These are phyloP conservation scores for Falco cherrug DNA, from an alignment of 2,797 vertebrate genomes.

Conservation along the genomic window DNA sequence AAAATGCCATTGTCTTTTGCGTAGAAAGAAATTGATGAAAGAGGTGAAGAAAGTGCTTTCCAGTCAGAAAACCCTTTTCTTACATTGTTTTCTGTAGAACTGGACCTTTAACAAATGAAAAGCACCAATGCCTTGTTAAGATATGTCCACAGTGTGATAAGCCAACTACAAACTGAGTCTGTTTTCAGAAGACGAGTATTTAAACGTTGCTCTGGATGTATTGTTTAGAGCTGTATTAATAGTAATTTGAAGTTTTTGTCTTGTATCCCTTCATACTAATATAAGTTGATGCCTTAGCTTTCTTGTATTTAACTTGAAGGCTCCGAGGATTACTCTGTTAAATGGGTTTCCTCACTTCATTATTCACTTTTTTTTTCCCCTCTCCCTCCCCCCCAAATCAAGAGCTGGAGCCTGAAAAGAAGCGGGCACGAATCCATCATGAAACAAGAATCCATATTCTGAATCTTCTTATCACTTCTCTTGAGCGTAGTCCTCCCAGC, in stretches of 20 bases:
- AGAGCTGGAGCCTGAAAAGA: conserved; percentile 86
- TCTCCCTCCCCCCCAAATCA: not conserved
- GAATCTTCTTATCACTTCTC: conserved; percentile 94
- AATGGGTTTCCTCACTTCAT: not conserved
- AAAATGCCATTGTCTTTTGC: not conserved
- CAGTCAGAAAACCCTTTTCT: not conserved
- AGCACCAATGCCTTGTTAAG: not conserved
- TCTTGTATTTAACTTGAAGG: not conserved
- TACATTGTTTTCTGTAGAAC: not conserved
- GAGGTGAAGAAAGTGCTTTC: not conserved
- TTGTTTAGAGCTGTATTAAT: not conserved
- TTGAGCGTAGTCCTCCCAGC: conserved; percentile 92
- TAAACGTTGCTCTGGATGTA: not conserved
- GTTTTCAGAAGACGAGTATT: not conserved
- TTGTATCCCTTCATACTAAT: not conserved
- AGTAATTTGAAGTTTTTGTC: not conserved
- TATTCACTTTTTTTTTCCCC: not conserved
- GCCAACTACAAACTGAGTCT: not conserved
- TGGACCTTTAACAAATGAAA: not conserved
- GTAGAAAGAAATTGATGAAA: not conserved
- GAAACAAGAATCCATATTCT: conserved; percentile 96
- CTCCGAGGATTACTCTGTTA: not conserved
- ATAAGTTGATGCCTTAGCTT: not conserved
- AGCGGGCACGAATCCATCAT: conserved; percentile 84
- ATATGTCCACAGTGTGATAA: not conserved